phyloP scores from a whole-genome alignment of 2,888 invertebrate genomes.

The Diachrysia chrysitis region DNA sequence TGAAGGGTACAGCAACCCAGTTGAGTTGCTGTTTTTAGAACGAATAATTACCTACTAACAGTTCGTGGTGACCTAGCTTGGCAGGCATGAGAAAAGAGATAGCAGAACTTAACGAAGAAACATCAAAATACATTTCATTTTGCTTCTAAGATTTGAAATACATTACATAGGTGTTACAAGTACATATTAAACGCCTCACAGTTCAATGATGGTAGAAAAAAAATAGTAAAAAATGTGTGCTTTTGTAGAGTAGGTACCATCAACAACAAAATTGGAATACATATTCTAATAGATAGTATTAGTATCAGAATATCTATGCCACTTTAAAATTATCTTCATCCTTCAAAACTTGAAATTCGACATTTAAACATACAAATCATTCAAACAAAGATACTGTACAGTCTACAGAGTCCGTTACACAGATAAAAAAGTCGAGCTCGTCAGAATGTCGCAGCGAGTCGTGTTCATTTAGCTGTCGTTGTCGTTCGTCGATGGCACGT shows the following conservation, averaged over 20 bases:
- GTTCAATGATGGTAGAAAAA: too few relatives aligned
- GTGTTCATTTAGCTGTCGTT: constrained; percentile 61
- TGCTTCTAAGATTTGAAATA: too few relatives aligned
- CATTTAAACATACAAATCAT: not conserved
- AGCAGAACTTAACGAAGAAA: too few relatives aligned
- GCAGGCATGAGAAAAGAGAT: not conserved
- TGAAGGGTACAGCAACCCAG: too few relatives aligned
- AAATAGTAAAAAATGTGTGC: too few relatives aligned
- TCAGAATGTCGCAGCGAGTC: constrained; percentile 61
- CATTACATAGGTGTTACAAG: too few relatives aligned
- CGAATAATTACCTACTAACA: not conserved
- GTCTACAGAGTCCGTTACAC: constrained; percentile 36
- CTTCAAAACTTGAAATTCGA: not conserved
- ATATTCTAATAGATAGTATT: too few relatives aligned
- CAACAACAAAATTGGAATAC: too few relatives aligned
- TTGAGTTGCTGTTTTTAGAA: not conserved
- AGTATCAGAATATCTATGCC: too few relatives aligned
- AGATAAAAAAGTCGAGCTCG: constrained; percentile 44
- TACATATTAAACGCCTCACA: too few relatives aligned
- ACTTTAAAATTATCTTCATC: not conserved
- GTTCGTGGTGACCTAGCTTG: not conserved
- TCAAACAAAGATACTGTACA: not conserved
- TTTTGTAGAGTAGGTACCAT: not conserved
- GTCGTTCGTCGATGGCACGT: constrained; percentile 44
- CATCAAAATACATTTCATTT: too few relatives aligned